Conservation (phyloP, 2,888 invertebrate genomes). For the Hirtodrosophila trivittata region DNA sequence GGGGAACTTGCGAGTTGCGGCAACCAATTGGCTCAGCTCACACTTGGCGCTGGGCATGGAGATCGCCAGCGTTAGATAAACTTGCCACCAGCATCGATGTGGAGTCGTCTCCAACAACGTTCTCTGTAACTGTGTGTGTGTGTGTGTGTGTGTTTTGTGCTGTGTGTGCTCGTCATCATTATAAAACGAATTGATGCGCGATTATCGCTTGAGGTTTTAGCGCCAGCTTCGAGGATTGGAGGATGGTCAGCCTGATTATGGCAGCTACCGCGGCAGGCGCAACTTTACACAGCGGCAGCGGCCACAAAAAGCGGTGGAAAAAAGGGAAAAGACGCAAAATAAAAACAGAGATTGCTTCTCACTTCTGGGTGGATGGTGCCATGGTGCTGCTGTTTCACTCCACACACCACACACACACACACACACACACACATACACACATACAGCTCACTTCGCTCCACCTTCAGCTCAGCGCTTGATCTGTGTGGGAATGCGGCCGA, state of each 20-base stretch:
- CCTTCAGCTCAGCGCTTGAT: constrained; percentile 45
- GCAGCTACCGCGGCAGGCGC: constrained; percentile 53
- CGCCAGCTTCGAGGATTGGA: constrained; percentile 66
- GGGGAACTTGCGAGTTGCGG: constrained; percentile 25
- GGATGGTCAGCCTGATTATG: constrained; percentile 61
- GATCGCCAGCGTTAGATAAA: constrained; percentile 76
- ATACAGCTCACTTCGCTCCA: background rate
- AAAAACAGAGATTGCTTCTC: constrained; percentile 33
- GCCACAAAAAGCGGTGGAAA: background rate
- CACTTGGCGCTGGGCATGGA: constrained; percentile 67
- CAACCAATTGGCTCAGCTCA: constrained; percentile 59
- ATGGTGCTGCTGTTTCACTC: constrained; percentile 13
- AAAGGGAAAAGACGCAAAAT: constrained; percentile 1
- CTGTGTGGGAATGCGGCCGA: constrained; percentile 76
- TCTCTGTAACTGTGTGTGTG: background rate
- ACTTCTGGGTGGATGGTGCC: constrained; percentile 46
- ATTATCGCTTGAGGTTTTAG: constrained; percentile 78
- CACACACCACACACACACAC: constrained; percentile 12
- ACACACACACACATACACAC: background rate
- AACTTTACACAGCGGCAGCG: constrained; percentile 43
- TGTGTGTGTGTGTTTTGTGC: background rate
- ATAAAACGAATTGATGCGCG: constrained; percentile 81
- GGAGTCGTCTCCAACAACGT: constrained; percentile 3
- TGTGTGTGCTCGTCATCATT: constrained; percentile 72
- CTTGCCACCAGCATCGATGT: constrained; percentile 73